phyloP scores from a whole-genome alignment of 2,113 vertebrate species.

The Carassius gibelio region DNA sequence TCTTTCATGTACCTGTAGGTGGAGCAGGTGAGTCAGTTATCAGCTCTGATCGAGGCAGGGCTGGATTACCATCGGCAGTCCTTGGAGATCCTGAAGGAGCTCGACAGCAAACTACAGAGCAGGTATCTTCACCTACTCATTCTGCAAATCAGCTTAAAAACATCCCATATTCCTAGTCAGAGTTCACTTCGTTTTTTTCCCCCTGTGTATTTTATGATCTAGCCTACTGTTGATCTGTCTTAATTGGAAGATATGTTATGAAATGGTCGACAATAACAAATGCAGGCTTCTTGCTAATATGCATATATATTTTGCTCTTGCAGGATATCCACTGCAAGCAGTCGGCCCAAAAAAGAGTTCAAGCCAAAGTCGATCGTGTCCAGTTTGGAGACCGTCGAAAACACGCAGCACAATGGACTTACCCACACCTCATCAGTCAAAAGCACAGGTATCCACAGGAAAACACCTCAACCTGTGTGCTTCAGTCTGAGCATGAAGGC shows the following conservation, averaged over 20 bases:
- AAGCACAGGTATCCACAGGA: constrained; percentile 75
- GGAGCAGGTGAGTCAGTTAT: constrained; percentile 91
- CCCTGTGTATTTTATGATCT: background rate
- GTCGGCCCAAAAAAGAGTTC: constrained; percentile 80
- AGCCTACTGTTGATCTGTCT: background rate
- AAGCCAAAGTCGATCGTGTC: constrained; percentile 79
- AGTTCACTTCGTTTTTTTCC: background rate
- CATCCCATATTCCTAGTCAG: background rate
- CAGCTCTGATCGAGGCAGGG: constrained; percentile 84
- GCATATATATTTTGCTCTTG: constrained; percentile 42
- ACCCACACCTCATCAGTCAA: constrained; percentile 75
- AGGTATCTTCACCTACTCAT: constrained; percentile 72
- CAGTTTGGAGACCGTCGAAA: constrained; percentile 74
- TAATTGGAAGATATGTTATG: background rate
- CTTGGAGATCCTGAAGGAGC: constrained; percentile 84
- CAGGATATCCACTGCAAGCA: constrained; percentile 83
- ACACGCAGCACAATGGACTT: constrained; percentile 81
- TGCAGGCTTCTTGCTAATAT: background rate
- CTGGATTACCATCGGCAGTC: constrained; percentile 88
- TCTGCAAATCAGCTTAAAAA: background rate
- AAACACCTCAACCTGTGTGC: background rate
- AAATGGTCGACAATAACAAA: background rate
- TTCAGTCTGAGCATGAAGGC: background rate
- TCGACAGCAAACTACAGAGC: constrained; percentile 81
- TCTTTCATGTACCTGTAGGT: constrained; percentile 72